Evolutionary conservation across 2,888 invertebrate genomes (phyloP).

Genomic region (Baccha elongata): DNA sequence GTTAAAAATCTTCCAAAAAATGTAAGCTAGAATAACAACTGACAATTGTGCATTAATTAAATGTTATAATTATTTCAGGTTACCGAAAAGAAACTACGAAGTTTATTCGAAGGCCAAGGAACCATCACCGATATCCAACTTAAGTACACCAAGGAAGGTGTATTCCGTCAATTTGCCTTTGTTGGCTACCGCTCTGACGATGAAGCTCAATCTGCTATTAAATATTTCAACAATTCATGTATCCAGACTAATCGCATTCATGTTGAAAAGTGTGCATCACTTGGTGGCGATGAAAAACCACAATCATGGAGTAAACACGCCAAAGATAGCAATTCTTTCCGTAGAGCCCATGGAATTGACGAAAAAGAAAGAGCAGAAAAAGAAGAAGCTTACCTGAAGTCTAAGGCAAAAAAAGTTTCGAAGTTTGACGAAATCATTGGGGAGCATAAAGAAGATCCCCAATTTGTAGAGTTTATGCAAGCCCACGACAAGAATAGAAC

Average conservation of each 20-base stretch:
- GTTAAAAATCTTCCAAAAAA: slow-evolving; percentile 95
- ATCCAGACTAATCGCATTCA: slow-evolving; percentile 91
- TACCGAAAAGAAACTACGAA: slow-evolving; percentile 89
- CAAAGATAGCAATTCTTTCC: slow-evolving; percentile 86
- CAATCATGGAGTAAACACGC: slow-evolving; percentile 97
- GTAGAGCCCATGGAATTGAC: slow-evolving; percentile 82
- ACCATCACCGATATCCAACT: slow-evolving; percentile 96
- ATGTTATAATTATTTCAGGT: slow-evolving; percentile 84
- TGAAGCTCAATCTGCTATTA: slow-evolving; percentile 89
- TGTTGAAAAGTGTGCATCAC: slow-evolving; percentile 88
- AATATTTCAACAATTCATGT: slow-evolving; percentile 92
- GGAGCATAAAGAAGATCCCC: slow-evolving; percentile 93
- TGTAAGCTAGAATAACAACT: no score
- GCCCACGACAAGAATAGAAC: slow-evolving; percentile 86
- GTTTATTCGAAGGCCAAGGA: slow-evolving; percentile 91
- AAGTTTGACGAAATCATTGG: slow-evolving; percentile 87
- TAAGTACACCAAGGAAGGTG: slow-evolving; percentile 95
- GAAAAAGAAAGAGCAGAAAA: slow-evolving; percentile 77
- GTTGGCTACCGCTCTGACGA: slow-evolving; percentile 93
- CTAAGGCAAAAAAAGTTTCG: slow-evolving; percentile 79
- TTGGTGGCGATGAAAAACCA: slow-evolving; percentile 90
- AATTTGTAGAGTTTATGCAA: slow-evolving; percentile 94
- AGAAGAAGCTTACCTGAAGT: slow-evolving; percentile 75
- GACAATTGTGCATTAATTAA: neutral
- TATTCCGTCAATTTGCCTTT: slow-evolving; percentile 96